Evolutionary conservation across 2,797 vertebrate genomes (phyloP).

Genomic region (Alca torda): DNA sequence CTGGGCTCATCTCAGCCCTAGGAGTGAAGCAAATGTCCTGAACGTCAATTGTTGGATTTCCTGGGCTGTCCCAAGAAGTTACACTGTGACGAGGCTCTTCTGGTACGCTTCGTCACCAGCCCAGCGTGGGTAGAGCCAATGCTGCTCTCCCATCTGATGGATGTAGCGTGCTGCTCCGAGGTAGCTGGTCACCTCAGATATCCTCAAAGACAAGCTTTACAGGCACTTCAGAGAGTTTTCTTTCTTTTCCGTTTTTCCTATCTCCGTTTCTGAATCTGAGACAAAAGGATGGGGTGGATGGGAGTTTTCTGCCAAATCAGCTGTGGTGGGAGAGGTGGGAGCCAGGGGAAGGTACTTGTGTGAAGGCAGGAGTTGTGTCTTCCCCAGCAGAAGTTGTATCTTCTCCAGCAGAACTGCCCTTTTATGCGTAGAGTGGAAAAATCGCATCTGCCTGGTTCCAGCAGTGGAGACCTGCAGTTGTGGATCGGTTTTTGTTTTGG

Average conservation of each 20-base stretch:
- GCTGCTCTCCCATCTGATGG: neutral
- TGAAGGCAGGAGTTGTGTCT: neutral
- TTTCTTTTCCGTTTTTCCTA: neutral
- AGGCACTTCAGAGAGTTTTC: neutral
- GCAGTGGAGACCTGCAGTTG: neutral
- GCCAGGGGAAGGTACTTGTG: neutral
- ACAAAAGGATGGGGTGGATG: neutral
- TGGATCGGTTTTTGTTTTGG: neutral
- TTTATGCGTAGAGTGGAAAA: neutral
- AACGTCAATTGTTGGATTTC: neutral
- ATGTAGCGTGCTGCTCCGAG: neutral
- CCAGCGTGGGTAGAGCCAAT: neutral
- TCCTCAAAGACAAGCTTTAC: neutral
- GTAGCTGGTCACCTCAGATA: neutral
- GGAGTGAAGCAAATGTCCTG: neutral
- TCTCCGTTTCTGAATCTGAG: fast-evolving
- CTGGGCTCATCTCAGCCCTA: neutral
- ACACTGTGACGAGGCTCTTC: fast-evolving
- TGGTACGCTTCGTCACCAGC: neutral
- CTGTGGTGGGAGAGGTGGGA: neutral
- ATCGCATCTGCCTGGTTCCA: neutral
- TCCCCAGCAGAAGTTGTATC: neutral
- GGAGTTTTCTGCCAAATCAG: neutral
- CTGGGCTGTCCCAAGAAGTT: neutral
- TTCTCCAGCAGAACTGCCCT: neutral